These are phyloP conservation scores for Dipus sagitta DNA, from an alignment of 2,797 vertebrate species.

Conservation along the genomic window DNA sequence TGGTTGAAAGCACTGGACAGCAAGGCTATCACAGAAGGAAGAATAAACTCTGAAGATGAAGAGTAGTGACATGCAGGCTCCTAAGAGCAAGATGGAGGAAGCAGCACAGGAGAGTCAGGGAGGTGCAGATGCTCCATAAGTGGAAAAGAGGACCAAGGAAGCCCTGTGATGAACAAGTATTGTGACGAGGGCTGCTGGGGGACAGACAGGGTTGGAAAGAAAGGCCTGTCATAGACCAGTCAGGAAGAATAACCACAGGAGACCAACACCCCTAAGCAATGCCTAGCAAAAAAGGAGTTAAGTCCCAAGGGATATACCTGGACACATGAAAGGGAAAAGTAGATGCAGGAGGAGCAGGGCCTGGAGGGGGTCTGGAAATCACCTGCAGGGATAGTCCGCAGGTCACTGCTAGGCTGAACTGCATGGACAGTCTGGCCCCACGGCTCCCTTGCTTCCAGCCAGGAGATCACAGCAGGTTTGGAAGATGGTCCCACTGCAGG, in stretches of 20 bases:
- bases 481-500: conserved; percentile 67
- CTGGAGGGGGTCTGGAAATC: conserved; percentile 1
- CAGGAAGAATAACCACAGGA: neutral
- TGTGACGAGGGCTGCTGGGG: neutral
- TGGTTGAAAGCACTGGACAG: neutral
- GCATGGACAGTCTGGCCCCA: conserved; percentile 61
- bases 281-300: neutral
- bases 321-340: neutral
- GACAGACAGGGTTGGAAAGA: neutral
- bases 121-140: neutral
- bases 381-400: conserved; percentile 49
- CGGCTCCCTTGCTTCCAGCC: conserved; percentile 75
- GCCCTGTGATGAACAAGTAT: neutral
- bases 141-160: neutral
- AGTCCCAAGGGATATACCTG: neutral
- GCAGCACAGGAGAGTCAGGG: neutral
- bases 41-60: neutral
- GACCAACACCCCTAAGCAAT: neutral
- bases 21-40: neutral
- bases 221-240: neutral
- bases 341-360: neutral
- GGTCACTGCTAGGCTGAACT: conserved; percentile 30
- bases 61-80: neutral
- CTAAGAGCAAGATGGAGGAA: neutral
- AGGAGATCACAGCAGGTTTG: conserved; percentile 79